Base-by-base conservation (phyloP, 2,797 vertebrate species). In the Silurus lanzhouensis region DNA sequence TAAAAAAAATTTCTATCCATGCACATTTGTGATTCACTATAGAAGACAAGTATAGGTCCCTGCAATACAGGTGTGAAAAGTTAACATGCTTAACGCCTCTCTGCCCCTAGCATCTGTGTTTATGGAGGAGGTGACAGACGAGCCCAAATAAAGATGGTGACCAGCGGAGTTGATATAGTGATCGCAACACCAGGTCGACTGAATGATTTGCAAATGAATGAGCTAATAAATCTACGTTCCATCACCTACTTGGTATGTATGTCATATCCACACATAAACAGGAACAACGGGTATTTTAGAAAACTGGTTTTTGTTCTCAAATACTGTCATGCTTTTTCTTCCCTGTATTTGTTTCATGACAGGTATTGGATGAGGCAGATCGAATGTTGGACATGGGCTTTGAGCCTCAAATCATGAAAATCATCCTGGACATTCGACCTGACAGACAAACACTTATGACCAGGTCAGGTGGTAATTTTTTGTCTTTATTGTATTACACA, bases 351-450 rank as follows among this genome's bases (percentile, higher is more conserved):
- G 19, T 77, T 64, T 46, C 6, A 7, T 68, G 38, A n/a, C 88
- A 99, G 98, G 98, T 99, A 80, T 94, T 99, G 89, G 98, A 99
- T 87, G 98, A 99, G 92, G 98, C 98, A 27, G 98, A 99, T 88
- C 95, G 96, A 38, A 99, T 99, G 98, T 84, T 99, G 61, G 98
- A 99, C 88, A 99, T 99, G 98, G 98, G 98, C 79, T 99, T 99
- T 92, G 98, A 99, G 92, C 98, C 98, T 63, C 98, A 99, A 92
- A 99, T 99, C 87, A 95, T 96, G 96, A 99, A 99, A 94, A 99
- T 99, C 88, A 93, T 99, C 27, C 91, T 99, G 90, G 98, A 99
- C 79, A 94, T 99, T 84, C 95, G 97, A 4, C 98, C 97, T 19
- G 98, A 99, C 90, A 95, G 97, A 79, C 98, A 99, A 92, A 99